Conservation (phyloP, 2,113 vertebrate species). For the Lasiurus borealis region DNA sequence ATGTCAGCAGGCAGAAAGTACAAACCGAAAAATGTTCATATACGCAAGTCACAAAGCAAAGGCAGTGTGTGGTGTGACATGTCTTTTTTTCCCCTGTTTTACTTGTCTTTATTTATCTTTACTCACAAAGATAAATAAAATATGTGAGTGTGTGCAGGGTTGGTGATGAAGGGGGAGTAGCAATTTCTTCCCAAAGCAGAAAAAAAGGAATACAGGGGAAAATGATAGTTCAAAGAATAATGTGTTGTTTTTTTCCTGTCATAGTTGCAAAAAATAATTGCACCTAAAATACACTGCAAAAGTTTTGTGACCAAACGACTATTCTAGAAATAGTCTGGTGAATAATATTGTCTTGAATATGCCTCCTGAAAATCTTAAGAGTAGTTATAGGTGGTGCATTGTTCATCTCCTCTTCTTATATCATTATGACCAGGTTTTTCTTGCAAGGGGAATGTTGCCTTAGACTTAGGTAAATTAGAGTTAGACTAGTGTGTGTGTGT, state of each 20-base stretch:
- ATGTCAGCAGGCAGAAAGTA: conserved; percentile 54
- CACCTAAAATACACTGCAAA: neutral
- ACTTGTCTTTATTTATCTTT: conserved; percentile 41
- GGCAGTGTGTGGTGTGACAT: neutral
- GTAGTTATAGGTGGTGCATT: neutral
- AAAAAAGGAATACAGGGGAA: neutral
- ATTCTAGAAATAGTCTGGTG: neutral
- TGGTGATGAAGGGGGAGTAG: neutral
- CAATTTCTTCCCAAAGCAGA: neutral
- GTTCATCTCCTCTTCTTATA: neutral
- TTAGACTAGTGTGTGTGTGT: neutral
- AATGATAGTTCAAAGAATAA: neutral
- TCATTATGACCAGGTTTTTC: neutral
- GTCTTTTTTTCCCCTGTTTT: neutral
- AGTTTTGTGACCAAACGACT: neutral
- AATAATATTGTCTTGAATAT: neutral
- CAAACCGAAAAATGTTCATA: conserved; percentile 19
- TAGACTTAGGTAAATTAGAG: neutral
- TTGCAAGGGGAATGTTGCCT: neutral
- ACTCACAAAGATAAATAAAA: neutral
- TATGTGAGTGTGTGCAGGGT: neutral
- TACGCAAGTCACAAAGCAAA: conserved; percentile 36
- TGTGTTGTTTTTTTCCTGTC: neutral
- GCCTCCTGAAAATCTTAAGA: neutral
- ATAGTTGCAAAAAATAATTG: conserved; percentile 34